A percentile compares a stretch with the other conserved stretches of the same genome.
Evolutionary conservation across 1,140 invertebrate genomes (phyloP).

Genomic region (honey bee (Apis mellifera)): DNA sequence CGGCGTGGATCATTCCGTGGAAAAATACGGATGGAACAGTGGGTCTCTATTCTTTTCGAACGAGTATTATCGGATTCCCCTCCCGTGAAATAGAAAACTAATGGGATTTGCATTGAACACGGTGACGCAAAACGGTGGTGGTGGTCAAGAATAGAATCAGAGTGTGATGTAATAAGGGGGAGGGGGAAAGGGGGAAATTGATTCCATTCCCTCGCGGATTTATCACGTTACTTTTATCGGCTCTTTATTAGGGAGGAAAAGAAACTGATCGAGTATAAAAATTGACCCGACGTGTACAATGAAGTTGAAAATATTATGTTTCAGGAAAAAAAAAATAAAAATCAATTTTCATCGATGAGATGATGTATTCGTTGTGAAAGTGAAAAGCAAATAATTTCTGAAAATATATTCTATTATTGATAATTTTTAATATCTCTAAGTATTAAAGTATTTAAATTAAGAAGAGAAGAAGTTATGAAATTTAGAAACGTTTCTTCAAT

Average conservation of each 20-base stretch:
- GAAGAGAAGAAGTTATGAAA: too few species aligned
- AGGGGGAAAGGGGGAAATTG: neutral
- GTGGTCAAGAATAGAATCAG: slow-evolving; percentile 1
- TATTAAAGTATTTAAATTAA: too few species aligned
- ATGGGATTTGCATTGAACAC: slow-evolving; percentile 22
- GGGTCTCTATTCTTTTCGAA: neutral
- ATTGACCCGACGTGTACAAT: neutral
- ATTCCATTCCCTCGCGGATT: neutral
- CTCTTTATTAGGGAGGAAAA: neutral
- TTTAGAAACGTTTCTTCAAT: too few species aligned
- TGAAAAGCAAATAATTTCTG: too few species aligned
- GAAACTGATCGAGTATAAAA: neutral
- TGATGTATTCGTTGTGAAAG: too few species aligned
- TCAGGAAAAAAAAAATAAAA: too few species aligned
- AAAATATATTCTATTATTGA: too few species aligned
- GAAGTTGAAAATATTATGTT: neutral
- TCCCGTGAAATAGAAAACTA: slow-evolving; percentile 4
- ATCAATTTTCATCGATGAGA: too few species aligned
- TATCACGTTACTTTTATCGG: slow-evolving; percentile 1
- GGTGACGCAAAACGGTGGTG: neutral
- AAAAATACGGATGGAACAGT: slow-evolving; percentile 27
- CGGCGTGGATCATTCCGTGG: slow-evolving; percentile 8
- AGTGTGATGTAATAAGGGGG: neutral
- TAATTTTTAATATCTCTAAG: too few species aligned
- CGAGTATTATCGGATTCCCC: neutral